Evolutionary conservation across 2,888 invertebrate species (phyloP).

Genomic region (Papilio demoleus): DNA sequence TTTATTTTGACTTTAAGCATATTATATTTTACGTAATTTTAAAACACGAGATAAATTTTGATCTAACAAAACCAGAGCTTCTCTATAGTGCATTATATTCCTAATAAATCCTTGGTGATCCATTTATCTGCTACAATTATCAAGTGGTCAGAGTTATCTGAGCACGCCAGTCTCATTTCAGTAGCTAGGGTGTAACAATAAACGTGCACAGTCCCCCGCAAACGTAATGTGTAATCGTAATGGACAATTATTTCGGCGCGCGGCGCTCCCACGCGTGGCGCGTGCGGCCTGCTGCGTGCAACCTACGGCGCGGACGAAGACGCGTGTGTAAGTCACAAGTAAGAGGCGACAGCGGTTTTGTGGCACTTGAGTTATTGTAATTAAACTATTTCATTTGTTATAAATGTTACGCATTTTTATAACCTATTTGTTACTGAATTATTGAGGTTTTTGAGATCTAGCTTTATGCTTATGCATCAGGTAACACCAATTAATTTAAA

Average conservation of each 20-base stretch:
- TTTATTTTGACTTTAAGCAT: not conserved
- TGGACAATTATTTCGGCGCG: slow-evolving; percentile 82
- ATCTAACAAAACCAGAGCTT: not conserved
- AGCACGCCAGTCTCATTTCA: slow-evolving; percentile 5
- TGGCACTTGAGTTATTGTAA: no score
- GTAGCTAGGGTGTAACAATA: slow-evolving; percentile 19
- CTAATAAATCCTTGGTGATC: not conserved
- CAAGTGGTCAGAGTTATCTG: slow-evolving; percentile 20
- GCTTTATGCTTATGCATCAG: no score
- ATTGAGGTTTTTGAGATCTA: no score
- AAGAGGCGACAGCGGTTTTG: slow-evolving; percentile 44
- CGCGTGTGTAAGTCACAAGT: slow-evolving; percentile 57
- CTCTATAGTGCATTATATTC: not conserved
- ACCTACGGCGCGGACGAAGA: slow-evolving; percentile 61
- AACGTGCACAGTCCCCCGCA: slow-evolving; percentile 26
- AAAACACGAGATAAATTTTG: not conserved
- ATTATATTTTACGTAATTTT: not conserved
- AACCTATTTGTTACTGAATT: no score
- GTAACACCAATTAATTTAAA: no score
- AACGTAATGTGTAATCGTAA: slow-evolving; percentile 60
- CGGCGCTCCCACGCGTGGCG: slow-evolving; percentile 80
- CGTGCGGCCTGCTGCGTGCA: slow-evolving; percentile 64
- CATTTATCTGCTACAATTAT: slow-evolving; percentile 8
- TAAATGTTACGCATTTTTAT: no score
- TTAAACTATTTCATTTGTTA: no score